phyloP scores from a whole-genome alignment of 2,113 vertebrate species.

The Trogon surrucura region DNA sequence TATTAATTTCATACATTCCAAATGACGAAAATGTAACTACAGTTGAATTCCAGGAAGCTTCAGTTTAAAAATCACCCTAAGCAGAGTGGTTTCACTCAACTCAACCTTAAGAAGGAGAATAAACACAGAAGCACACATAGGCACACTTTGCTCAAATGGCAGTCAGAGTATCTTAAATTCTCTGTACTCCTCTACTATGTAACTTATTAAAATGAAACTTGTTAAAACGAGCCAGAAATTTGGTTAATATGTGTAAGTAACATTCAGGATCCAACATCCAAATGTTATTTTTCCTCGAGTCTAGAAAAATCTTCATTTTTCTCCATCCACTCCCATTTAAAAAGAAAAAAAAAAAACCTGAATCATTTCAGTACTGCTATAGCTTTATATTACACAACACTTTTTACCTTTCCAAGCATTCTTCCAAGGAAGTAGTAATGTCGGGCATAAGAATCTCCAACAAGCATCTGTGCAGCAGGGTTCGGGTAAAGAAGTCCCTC shows the following conservation, averaged over 20 bases:
- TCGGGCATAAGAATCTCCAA: constrained; percentile 91
- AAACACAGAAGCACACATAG: background rate
- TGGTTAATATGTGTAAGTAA: background rate
- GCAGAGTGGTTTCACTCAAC: background rate
- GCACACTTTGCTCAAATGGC: background rate
- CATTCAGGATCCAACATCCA: background rate
- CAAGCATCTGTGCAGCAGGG: constrained; percentile 92
- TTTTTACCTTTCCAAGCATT: constrained; percentile 95
- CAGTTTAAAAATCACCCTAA: background rate
- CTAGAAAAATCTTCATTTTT: background rate
- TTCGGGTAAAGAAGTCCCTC: constrained; percentile 95
- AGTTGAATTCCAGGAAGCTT: background rate
- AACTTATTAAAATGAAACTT: background rate
- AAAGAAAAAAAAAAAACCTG: background rate
- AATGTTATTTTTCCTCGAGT: background rate
- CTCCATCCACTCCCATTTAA: background rate
- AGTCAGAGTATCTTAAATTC: background rate
- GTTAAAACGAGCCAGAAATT: background rate
- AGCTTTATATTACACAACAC: background rate
- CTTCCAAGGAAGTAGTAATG: constrained; percentile 98
- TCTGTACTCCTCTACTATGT: background rate
- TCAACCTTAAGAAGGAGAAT: background rate
- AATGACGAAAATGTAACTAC: background rate
- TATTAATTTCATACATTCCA: background rate
- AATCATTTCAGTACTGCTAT: background rate